Evolutionary conservation across 2,888 invertebrate genomes (phyloP).

Genomic region (Trichogramma evanescens): DNA sequence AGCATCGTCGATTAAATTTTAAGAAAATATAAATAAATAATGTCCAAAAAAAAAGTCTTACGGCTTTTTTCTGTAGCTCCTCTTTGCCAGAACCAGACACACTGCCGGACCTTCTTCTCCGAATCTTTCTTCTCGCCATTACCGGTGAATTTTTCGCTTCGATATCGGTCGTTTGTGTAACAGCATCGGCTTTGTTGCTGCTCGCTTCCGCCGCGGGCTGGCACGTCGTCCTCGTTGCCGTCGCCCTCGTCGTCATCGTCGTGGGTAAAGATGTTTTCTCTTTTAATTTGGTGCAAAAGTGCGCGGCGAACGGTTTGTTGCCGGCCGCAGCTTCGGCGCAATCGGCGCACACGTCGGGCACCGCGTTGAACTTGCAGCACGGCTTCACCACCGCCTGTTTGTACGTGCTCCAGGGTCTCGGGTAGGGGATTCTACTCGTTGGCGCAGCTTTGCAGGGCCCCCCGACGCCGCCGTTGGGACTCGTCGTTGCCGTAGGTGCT

Average conservation of each 20-base stretch:
- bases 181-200: constrained; percentile 44
- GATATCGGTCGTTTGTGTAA: constrained; percentile 50
- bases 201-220: constrained; percentile 24
- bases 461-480: background rate
- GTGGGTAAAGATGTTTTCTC: constrained; percentile 27
- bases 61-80: constrained; percentile 30
- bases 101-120: constrained; percentile 23
- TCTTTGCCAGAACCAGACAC: constrained; percentile 13
- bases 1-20: background rate
- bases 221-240: background rate
- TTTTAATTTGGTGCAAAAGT: constrained; percentile 41
- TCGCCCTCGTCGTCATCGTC: background rate
- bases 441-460: background rate
- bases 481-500: constrained; percentile 39
- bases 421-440: constrained; percentile 1
- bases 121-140: constrained; percentile 21
- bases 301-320: constrained; percentile 41
- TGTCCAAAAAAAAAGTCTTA: constrained; percentile 13
- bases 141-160: constrained; percentile 31
- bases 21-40: background rate
- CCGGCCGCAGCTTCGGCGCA: constrained; percentile 29
- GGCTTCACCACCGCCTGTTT: constrained; percentile 18
- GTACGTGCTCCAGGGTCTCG: constrained; percentile 18
- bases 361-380: constrained; percentile 37
- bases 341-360: constrained; percentile 47